These are phyloP conservation scores for Helarctos malayanus DNA, from an alignment of 2,797 vertebrate genomes.

Conservation along the genomic window DNA sequence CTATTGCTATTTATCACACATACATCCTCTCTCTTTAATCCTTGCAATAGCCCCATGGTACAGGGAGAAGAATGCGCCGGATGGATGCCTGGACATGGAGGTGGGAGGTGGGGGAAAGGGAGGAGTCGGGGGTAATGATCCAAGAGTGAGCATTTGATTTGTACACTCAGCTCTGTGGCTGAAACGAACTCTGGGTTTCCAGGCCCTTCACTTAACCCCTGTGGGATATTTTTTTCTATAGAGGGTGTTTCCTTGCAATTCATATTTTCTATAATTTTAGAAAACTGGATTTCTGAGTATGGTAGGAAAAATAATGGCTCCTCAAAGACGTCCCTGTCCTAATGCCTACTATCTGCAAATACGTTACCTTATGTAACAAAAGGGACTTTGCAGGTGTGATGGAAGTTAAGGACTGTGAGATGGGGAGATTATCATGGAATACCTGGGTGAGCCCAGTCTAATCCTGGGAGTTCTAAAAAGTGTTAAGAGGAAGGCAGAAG, in stretches of 20 bases:
- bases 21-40: not conserved
- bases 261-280: not conserved
- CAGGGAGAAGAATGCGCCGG: not conserved
- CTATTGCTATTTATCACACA: not conserved
- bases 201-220: not conserved
- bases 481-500: not conserved
- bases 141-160: not conserved
- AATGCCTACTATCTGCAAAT: not conserved
- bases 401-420: not conserved
- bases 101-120: not conserved
- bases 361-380: not conserved
- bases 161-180: not conserved
- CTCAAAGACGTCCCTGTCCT: not conserved
- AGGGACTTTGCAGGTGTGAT: not conserved
- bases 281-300: constrained; percentile 20
- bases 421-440: not conserved
- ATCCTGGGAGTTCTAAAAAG: constrained; percentile 41
- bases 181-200: not conserved
- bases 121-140: not conserved
- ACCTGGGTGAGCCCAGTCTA: not conserved
- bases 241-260: constrained; percentile 15
- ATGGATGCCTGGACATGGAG: not conserved
- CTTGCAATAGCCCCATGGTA: not conserved
- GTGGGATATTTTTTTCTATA: not conserved
- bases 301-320: not conserved